Evolutionary conservation across 2,113 vertebrate species (phyloP).

Genomic region (Stigmatopora argus): DNA sequence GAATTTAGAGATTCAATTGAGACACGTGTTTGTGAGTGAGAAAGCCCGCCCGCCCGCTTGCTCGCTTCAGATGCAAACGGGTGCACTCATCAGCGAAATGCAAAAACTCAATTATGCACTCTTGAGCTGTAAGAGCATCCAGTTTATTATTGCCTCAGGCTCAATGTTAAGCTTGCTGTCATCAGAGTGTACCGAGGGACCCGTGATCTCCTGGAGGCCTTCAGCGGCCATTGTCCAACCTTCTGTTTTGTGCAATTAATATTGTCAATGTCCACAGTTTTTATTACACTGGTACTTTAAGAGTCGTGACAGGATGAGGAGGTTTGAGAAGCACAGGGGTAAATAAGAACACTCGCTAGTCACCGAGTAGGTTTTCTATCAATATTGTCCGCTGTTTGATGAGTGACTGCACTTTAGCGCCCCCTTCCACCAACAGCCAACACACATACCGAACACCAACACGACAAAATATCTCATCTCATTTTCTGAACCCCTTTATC

Average conservation of each 20-base stretch:
- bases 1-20: constrained; percentile 56
- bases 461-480: too few species aligned
- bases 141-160: constrained; percentile 56
- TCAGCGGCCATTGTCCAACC: constrained; percentile 15
- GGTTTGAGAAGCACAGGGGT: background rate
- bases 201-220: constrained; percentile 15
- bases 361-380: background rate
- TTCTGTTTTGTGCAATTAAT: constrained; percentile 1
- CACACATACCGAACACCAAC: too few species aligned
- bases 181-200: constrained; percentile 28
- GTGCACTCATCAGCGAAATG: constrained; percentile 55
- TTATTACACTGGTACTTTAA: constrained; percentile 2
- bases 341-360: background rate
- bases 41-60: constrained; percentile 36
- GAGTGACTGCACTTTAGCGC: background rate
- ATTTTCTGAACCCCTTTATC: too few species aligned
- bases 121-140: constrained; percentile 47
- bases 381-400: background rate
- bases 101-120: constrained; percentile 63
- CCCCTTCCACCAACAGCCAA: background rate
- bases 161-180: constrained; percentile 37
- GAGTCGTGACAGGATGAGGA: constrained; percentile 8
- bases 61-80: constrained; percentile 62
- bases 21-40: constrained; percentile 37
- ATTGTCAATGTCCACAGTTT: constrained; percentile 3